A percentile compares a stretch with the other conserved stretches of the same genome.
Evolutionary conservation across 2,113 vertebrate genomes (phyloP).

Genomic region (Gavia stellata): DNA sequence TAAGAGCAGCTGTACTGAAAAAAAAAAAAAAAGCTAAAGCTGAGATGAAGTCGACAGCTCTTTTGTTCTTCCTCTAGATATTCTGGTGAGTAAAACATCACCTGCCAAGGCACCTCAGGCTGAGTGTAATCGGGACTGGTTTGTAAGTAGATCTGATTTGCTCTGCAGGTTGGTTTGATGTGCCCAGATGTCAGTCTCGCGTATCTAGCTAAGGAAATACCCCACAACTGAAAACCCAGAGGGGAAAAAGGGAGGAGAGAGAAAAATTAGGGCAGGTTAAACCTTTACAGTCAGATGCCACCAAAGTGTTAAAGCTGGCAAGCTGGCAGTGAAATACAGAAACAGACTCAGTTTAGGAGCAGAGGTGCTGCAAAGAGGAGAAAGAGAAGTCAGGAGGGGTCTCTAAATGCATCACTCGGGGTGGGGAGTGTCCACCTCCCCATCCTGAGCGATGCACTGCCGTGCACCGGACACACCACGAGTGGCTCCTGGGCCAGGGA

Average conservation of each 20-base stretch:
- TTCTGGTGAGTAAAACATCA: not conserved
- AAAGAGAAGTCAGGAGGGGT: not conserved
- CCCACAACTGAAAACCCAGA: not conserved
- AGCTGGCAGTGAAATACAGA: not conserved
- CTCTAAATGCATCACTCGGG: not conserved
- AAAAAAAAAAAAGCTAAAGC: not conserved
- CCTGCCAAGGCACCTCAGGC: not conserved
- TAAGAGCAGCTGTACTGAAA: not conserved
- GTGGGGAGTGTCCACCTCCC: not conserved
- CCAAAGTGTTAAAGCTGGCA: not conserved
- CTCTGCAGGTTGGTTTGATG: not conserved
- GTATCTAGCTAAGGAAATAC: not conserved
- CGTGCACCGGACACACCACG: not conserved
- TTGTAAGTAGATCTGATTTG: not conserved
- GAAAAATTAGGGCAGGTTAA: not conserved
- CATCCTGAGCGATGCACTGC: fast-evolving
- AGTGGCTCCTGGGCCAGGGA: not conserved
- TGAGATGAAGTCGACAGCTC: not conserved
- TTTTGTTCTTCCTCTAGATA: slow-evolving; percentile 1
- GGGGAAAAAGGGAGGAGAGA: not conserved
- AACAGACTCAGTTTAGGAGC: not conserved
- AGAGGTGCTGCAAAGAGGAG: not conserved
- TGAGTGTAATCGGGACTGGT: not conserved
- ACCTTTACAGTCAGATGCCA: not conserved
- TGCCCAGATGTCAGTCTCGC: not conserved